Percentiles rank a stretch among this genome's conserved stretches.
Evolutionary conservation across 2,888 invertebrate species (phyloP).

Genomic region (Sphinx pinastri): DNA sequence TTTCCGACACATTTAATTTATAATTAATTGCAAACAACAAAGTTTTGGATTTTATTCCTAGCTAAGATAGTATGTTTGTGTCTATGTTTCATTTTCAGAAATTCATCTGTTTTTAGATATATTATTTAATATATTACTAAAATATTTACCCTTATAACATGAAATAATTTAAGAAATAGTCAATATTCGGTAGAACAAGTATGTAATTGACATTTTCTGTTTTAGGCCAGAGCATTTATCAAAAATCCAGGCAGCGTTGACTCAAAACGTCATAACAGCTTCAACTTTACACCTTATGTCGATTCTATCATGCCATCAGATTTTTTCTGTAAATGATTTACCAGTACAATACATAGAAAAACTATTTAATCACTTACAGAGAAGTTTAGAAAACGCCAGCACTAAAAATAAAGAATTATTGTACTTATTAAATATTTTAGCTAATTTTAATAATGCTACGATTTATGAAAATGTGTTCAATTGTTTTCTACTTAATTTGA

Average conservation of each 20-base stretch:
- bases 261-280: constrained; percentile 40
- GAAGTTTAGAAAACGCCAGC: constrained; percentile 39
- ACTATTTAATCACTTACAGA: constrained; percentile 42
- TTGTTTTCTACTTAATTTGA: constrained; percentile 44
- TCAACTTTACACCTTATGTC: constrained; percentile 55
- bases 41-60: too few relatives aligned
- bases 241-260: constrained; percentile 46
- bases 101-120: too few relatives aligned
- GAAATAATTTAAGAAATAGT: too few relatives aligned
- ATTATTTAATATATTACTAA: too few relatives aligned
- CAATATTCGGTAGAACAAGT: too few relatives aligned
- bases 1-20: too few relatives aligned
- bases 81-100: too few relatives aligned
- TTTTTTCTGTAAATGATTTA: constrained; percentile 46
- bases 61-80: too few relatives aligned
- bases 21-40: too few relatives aligned
- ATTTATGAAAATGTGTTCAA: constrained; percentile 46
- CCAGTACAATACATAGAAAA: constrained; percentile 44
- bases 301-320: constrained; percentile 61
- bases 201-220: constrained; percentile 24
- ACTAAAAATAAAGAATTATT: constrained; percentile 35
- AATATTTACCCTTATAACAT: too few relatives aligned
- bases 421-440: constrained; percentile 59
- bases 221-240: constrained; percentile 58
- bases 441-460: constrained; percentile 51